Conservation (phyloP, 2,888 invertebrate genomes). For the Rhimphoctona megacephalus region DNA sequence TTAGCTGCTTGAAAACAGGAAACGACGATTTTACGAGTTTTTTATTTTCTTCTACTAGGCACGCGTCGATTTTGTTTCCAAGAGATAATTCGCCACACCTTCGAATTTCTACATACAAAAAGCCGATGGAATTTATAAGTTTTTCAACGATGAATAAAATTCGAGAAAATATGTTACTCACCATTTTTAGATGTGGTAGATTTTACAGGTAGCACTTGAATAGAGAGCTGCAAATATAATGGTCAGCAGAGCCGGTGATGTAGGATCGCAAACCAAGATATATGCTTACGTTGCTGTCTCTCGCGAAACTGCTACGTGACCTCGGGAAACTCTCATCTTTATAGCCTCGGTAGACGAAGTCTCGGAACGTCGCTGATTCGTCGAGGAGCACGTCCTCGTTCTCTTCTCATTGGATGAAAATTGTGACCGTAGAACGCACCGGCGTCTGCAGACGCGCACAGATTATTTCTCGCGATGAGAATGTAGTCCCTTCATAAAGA, state of each 20-base stretch:
- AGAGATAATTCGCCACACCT: slow-evolving; percentile 24
- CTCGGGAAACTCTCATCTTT: slow-evolving; percentile 42
- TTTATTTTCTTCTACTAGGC: too few relatives aligned
- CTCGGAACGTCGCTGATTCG: slow-evolving; percentile 59
- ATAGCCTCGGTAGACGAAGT: slow-evolving; percentile 59
- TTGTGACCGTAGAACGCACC: slow-evolving; percentile 56
- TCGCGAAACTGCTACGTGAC: slow-evolving; percentile 47
- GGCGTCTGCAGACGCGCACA: slow-evolving; percentile 30
- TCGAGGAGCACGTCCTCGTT: slow-evolving; percentile 47
- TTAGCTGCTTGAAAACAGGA: background rate
- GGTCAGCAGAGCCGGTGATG: slow-evolving; percentile 71
- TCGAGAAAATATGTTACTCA: slow-evolving; percentile 28
- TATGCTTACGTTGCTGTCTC: slow-evolving; percentile 39
- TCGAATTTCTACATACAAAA: background rate
- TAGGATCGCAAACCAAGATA: slow-evolving; percentile 67
- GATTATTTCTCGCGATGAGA: slow-evolving; percentile 46
- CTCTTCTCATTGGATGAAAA: slow-evolving; percentile 50
- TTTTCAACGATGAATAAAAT: background rate
- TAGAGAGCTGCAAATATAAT: slow-evolving; percentile 34
- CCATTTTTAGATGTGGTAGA: slow-evolving; percentile 57
- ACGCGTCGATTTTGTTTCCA: slow-evolving; percentile 29
- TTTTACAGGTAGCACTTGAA: slow-evolving; percentile 48
- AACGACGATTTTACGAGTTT: background rate
- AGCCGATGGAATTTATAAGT: background rate
- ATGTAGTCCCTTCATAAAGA: slow-evolving; percentile 57